Conservation (phyloP, 2,113 vertebrate species). For the Prunella himalayana region DNA sequence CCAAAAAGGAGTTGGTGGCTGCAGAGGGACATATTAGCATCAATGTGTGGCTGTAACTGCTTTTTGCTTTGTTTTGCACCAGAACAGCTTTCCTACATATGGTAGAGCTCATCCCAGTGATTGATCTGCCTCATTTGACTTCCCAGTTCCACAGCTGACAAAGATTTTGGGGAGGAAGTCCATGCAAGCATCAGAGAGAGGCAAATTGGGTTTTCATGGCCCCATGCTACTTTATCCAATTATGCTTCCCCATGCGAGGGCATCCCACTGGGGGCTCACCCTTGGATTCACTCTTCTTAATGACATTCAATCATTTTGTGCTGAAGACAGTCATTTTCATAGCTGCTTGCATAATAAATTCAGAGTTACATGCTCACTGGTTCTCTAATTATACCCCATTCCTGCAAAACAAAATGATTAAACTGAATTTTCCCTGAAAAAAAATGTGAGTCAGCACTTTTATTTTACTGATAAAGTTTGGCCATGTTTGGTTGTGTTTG, state of each 20-base stretch:
- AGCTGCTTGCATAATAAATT: constrained; percentile 60
- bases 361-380: constrained; percentile 59
- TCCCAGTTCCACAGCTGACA: constrained; percentile 1
- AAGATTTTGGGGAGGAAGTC: neutral
- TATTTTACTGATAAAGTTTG: neutral
- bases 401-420: constrained; percentile 58
- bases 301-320: constrained; percentile 62
- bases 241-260: constrained; percentile 12
- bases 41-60: neutral
- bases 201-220: constrained; percentile 46
- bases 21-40: neutral
- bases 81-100: constrained; percentile 8
- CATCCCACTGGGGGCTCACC: constrained; percentile 54
- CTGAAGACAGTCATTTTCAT: constrained; percentile 63
- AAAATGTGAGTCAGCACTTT: constrained; percentile 34
- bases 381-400: constrained; percentile 53
- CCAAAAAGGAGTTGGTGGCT: neutral
- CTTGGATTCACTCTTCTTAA: constrained; percentile 56
- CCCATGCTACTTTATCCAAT: constrained; percentile 59
- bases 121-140: constrained; percentile 6
- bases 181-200: neutral
- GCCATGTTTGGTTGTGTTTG: neutral
- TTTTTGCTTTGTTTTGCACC: neutral
- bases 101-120: constrained; percentile 1
- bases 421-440: neutral